phyloP scores from a whole-genome alignment of 2,113 vertebrate species.

The Anthoscopus minutus region DNA sequence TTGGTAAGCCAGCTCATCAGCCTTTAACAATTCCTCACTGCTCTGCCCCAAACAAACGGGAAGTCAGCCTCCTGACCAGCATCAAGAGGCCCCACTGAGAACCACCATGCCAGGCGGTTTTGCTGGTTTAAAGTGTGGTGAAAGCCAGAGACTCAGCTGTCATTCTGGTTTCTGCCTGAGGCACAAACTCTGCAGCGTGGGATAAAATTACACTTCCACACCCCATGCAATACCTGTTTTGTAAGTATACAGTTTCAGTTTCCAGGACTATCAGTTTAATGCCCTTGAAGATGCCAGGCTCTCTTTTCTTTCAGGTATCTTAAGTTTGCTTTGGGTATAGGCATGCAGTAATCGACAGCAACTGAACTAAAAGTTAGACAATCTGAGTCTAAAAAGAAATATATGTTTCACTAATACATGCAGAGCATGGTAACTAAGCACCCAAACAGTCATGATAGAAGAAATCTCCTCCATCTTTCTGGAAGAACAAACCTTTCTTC shows the following conservation, averaged over 20 bases:
- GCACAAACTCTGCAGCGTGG: neutral
- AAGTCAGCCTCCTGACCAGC: neutral
- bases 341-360: neutral
- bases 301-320: neutral
- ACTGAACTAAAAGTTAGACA: neutral
- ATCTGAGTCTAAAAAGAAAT: neutral
- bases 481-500: neutral
- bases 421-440: neutral
- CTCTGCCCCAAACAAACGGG: neutral
- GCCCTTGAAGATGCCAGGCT: neutral
- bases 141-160: neutral
- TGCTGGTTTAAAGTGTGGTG: neutral
- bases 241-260: conserved; percentile 26
- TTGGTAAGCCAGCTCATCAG: neutral
- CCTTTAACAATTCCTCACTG: neutral
- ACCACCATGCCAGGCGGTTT: neutral
- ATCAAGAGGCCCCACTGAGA: neutral
- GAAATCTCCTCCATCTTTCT: neutral
- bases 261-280: neutral
- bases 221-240: conserved; percentile 25
- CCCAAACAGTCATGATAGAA: neutral
- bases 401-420: neutral
- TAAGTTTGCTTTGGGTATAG: neutral
- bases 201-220: conserved; percentile 30
- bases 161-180: neutral